Evolutionary conservation across 2,113 vertebrate genomes (phyloP).

Genomic region (Mesembrinibis cayennensis): DNA sequence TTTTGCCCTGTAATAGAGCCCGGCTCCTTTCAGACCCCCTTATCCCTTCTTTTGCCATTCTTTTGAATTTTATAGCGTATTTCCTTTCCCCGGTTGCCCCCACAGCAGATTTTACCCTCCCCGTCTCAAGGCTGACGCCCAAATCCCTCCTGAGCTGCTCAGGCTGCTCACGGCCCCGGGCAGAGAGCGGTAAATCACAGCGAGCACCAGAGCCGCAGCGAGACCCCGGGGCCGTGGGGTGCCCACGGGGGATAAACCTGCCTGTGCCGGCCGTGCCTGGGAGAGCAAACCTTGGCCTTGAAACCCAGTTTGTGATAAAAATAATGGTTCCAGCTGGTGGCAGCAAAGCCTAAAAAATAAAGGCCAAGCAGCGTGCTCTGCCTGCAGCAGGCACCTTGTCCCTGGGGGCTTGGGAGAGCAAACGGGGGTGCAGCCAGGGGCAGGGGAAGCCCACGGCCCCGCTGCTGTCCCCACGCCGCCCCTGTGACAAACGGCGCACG

Average conservation of each 20-base stretch:
- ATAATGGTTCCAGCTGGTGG: neutral
- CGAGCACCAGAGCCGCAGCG: neutral
- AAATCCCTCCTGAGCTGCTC: neutral
- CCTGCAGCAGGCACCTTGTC: neutral
- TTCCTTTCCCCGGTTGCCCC: neutral
- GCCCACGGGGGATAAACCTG: neutral
- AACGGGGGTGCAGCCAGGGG: neutral
- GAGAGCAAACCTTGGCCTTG: neutral
- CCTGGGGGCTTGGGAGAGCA: neutral
- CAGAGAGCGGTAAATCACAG: neutral
- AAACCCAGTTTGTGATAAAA: neutral
- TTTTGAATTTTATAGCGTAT: neutral
- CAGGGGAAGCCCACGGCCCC: too few relatives aligned
- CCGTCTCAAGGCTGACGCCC: neutral
- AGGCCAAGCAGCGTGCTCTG: fast-evolving
- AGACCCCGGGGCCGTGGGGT: fast-evolving
- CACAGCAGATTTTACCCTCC: neutral
- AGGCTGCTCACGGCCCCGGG: fast-evolving
- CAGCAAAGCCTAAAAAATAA: neutral
- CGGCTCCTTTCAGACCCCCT: neutral
- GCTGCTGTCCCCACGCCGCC: fast-evolving
- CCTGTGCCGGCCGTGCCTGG: too few relatives aligned
- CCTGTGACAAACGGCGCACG: neutral
- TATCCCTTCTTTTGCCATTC: too few relatives aligned
- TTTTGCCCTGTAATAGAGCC: neutral